phyloP scores from a whole-genome alignment of 2,888 invertebrate genomes.

The Dermolepida albohirtum region DNA sequence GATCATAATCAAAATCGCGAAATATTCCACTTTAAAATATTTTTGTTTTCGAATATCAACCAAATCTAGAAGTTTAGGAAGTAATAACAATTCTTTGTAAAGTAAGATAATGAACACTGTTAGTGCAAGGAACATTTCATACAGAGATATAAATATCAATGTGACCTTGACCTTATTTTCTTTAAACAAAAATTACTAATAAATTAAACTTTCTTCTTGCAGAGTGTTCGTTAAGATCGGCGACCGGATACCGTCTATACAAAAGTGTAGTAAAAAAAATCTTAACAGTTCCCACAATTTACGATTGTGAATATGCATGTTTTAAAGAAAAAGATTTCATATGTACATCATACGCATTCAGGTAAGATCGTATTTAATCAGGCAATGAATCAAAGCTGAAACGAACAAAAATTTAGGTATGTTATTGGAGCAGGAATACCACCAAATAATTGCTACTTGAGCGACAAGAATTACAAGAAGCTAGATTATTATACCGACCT shows the following conservation, averaged over 20 bases:
- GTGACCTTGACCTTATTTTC: background rate
- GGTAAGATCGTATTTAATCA: slow-evolving; percentile 65
- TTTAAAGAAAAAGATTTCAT: slow-evolving; percentile 76
- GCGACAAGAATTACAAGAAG: slow-evolving; percentile 76
- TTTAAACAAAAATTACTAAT: slow-evolving; percentile 23
- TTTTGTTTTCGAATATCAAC: too few species aligned
- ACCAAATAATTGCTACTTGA: slow-evolving; percentile 82
- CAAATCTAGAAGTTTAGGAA: too few species aligned
- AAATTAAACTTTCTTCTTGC: slow-evolving; percentile 45
- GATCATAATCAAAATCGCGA: too few species aligned
- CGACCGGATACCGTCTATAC: slow-evolving; percentile 80
- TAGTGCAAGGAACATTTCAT: too few species aligned
- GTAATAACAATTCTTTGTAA: too few species aligned
- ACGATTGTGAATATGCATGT: slow-evolving; percentile 83
- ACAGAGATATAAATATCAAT: too few species aligned
- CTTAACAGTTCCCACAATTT: slow-evolving; percentile 74
- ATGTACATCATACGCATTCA: slow-evolving; percentile 82
- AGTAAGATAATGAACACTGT: too few species aligned
- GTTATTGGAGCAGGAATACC: slow-evolving; percentile 68
- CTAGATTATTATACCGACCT: slow-evolving; percentile 80
- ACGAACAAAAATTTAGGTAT: slow-evolving; percentile 57
- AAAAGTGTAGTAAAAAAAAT: slow-evolving; percentile 76
- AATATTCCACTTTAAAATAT: too few species aligned
- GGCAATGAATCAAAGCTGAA: background rate
- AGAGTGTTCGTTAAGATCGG: slow-evolving; percentile 82